Conservation (phyloP, 2,888 invertebrate species). For the Leucoma salicis region DNA sequence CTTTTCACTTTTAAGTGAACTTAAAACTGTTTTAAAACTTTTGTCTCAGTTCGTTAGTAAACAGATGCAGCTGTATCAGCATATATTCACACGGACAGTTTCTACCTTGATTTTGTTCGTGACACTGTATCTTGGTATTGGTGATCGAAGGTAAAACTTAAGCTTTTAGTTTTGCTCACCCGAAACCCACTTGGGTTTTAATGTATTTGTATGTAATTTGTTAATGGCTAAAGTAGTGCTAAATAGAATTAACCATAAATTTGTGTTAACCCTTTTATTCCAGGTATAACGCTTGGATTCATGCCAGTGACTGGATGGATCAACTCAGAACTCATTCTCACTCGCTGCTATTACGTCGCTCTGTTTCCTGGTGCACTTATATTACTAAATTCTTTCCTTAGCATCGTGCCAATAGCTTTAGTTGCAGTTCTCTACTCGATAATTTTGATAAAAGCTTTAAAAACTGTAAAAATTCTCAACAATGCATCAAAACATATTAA, state of each 20-base stretch:
- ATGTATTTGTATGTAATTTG: too few relatives aligned
- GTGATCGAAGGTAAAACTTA: too few relatives aligned
- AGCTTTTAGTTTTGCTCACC: too few relatives aligned
- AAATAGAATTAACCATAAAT: slow-evolving; percentile 19
- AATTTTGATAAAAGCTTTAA: slow-evolving; percentile 81
- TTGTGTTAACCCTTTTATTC: slow-evolving; percentile 35
- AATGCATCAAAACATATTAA: slow-evolving; percentile 46
- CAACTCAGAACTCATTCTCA: slow-evolving; percentile 48
- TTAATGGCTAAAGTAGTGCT: slow-evolving; percentile 20
- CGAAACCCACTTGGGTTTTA: too few relatives aligned
- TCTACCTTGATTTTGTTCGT: too few relatives aligned
- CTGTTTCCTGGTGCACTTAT: slow-evolving; percentile 80
- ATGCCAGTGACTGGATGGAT: slow-evolving; percentile 83
- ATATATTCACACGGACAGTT: too few relatives aligned
- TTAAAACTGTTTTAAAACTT: too few relatives aligned
- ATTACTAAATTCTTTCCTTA: slow-evolving; percentile 78
- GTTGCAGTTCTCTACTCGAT: slow-evolving; percentile 80
- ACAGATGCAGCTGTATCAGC: too few relatives aligned
- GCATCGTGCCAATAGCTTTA: slow-evolving; percentile 72
- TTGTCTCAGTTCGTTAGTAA: too few relatives aligned
- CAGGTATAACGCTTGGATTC: slow-evolving; percentile 82
- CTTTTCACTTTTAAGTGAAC: too few relatives aligned
- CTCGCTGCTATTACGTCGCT: slow-evolving; percentile 80
- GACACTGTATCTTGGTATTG: too few relatives aligned
- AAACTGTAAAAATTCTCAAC: slow-evolving; percentile 61